phyloP scores from a whole-genome alignment of 2,888 invertebrate species.

The Chrysotoxum bicinctum region DNA sequence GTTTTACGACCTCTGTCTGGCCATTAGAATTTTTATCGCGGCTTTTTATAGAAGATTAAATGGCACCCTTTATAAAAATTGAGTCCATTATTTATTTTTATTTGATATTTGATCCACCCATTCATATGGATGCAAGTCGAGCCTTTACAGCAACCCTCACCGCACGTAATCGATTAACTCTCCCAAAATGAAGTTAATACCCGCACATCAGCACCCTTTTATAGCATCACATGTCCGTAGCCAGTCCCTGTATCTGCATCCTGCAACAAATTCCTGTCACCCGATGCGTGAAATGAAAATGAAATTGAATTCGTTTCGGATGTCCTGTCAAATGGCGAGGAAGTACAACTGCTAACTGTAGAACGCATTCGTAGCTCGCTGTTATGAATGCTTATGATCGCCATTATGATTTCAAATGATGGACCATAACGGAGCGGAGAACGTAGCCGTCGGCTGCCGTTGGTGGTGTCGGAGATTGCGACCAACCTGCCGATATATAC shows the following conservation, averaged over 20 bases:
- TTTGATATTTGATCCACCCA: constrained; percentile 28
- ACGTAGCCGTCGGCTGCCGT: background rate
- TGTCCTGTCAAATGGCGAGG: constrained; percentile 59
- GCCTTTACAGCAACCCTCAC: constrained; percentile 7
- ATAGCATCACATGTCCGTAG: constrained; percentile 2
- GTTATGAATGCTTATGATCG: constrained; percentile 65
- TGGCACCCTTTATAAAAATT: constrained; percentile 31
- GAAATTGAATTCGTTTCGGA: constrained; percentile 71
- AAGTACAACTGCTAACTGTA: constrained; percentile 16
- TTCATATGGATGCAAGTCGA: constrained; percentile 25
- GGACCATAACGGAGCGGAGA: constrained; percentile 18
- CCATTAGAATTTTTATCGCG: constrained; percentile 13
- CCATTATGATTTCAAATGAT: constrained; percentile 56
- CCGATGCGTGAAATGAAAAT: constrained; percentile 72
- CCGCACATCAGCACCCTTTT: constrained; percentile 29
- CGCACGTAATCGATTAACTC: constrained; percentile 70
- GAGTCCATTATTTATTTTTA: constrained; percentile 35
- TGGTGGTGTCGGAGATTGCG: constrained; percentile 26
- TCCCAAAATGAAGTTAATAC: constrained; percentile 43
- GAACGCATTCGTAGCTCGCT: constrained; percentile 58
- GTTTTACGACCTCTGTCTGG: constrained; percentile 26
- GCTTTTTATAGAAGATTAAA: background rate
- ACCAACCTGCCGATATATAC: constrained; percentile 59
- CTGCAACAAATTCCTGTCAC: constrained; percentile 59
- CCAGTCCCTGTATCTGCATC: constrained; percentile 45